Evolutionary conservation across 1,140 invertebrate species (phyloP).

Genomic region (Drosophila miranda): DNA sequence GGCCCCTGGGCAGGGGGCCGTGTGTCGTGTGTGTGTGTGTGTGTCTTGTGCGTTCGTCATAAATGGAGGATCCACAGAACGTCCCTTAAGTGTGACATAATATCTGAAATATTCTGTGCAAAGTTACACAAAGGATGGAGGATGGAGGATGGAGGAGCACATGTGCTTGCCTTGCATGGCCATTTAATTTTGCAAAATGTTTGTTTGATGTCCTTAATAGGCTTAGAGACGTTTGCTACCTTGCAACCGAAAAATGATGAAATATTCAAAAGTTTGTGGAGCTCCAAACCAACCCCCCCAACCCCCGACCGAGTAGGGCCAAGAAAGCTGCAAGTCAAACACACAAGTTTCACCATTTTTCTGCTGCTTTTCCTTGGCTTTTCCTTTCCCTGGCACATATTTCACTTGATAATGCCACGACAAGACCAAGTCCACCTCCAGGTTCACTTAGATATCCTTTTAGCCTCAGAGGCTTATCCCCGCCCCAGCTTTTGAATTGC

Average conservation of each 20-base stretch:
- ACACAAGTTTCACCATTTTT: slow-evolving; percentile 65
- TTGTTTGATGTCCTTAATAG: slow-evolving; percentile 81
- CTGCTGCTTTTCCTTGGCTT: slow-evolving; percentile 20
- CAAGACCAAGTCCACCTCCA: slow-evolving; percentile 30
- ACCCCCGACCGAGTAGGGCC: slow-evolving; percentile 28
- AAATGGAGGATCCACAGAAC: slow-evolving; percentile 60
- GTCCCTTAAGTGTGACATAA: slow-evolving; percentile 80
- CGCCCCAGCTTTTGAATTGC: slow-evolving; percentile 49
- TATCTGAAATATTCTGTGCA: slow-evolving; percentile 79
- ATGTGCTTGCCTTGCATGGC: slow-evolving; percentile 78
- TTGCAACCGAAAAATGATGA: slow-evolving; percentile 64
- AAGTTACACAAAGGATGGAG: slow-evolving; percentile 68
- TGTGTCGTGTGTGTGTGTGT: slow-evolving; percentile 2
- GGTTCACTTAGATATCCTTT: slow-evolving; percentile 35
- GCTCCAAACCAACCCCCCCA: neutral
- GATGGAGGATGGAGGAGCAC: slow-evolving; percentile 19
- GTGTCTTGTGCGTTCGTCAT: slow-evolving; percentile 65
- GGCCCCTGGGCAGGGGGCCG: slow-evolving; percentile 5
- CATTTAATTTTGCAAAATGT: slow-evolving; percentile 81
- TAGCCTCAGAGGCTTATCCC: slow-evolving; percentile 39
- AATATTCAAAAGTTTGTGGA: slow-evolving; percentile 72
- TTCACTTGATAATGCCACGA: slow-evolving; percentile 58
- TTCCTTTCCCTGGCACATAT: slow-evolving; percentile 38
- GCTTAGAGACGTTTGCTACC: slow-evolving; percentile 62
- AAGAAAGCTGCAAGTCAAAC: slow-evolving; percentile 76